Conservation (phyloP, 2,113 vertebrate genomes). For the Procapra przewalskii region DNA sequence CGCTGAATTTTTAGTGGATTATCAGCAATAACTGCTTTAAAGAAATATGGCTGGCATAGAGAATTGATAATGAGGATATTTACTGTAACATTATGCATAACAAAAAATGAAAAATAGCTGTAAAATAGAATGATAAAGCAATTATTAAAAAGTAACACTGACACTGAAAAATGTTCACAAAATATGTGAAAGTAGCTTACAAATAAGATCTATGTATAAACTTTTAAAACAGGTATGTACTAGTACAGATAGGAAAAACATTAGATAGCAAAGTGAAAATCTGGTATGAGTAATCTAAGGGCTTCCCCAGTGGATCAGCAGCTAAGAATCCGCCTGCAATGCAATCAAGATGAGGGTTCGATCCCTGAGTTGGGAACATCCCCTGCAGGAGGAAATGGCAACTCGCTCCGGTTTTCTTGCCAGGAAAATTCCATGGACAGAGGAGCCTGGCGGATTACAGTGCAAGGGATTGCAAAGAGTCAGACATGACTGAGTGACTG, state of each 20-base stretch:
- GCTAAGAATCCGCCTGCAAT: background rate
- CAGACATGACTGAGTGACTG: background rate
- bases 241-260: background rate
- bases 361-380: background rate
- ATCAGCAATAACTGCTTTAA: background rate
- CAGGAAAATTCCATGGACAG: background rate
- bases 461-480: background rate
- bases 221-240: background rate
- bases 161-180: background rate
- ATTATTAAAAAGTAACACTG: background rate
- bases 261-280: background rate
- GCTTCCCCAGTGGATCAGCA: background rate
- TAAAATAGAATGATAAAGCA: background rate
- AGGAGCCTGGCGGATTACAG: background rate
- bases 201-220: background rate
- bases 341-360: background rate
- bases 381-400: background rate
- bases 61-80: background rate
- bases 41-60: background rate
- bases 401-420: background rate
- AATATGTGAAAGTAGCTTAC: slow-evolving; percentile 1
- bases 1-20: background rate
- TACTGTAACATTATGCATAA: background rate
- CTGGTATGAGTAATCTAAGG: background rate
- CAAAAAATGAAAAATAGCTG: background rate